Base-by-base conservation (phyloP, 2,888 invertebrate genomes). In the Drosophila hamatofila region DNA sequence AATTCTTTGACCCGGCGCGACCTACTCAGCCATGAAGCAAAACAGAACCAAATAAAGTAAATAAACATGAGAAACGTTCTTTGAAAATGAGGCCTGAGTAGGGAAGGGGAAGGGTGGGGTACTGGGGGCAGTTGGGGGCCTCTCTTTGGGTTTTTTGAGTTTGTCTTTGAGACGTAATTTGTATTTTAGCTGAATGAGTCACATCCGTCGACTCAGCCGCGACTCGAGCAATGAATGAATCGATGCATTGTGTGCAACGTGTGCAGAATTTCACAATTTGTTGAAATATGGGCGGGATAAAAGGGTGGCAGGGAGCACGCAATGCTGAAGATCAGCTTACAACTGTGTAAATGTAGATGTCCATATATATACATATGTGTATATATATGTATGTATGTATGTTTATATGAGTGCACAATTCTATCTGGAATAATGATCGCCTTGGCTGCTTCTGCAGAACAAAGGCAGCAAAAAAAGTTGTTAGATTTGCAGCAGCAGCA, bases 191-290 rank as follows among this genome's bases (percentile, higher is more conserved):
- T 71, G 73, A 73, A 87, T 84, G 89, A 84, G 60, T 84, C 83
- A 84, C 82, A 89, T 84, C 83, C 83, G 58, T 25, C 57, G 57
- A 33, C 30, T 12, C 12, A 21, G 30, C 33, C 30, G 42, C 30
- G 30, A 30, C 11, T 30, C 30, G 11, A 11, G 30, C 30, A 30
- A 30, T 30, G 70, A 71, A 80, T 80, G 76, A 75, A 77, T 76
- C 66, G 77, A 66, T 72, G 77, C 78, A 83, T 64, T 80, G 76
- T 80, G 74, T 70, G 81, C 71, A 73, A 52, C 78, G 86, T 83
- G 86, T 69, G 83, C 83, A 75, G 75, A 78, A 82, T 84, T 84
- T 84, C 88, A 84, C 85, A 84, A 87, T 87, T 61, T 75, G 55
- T 75, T 63, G 35, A 37, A 14, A 37, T 18, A 63, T 61, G 62